Conservation (phyloP, 1,140 invertebrate species). For the Saccostrea echinata region DNA sequence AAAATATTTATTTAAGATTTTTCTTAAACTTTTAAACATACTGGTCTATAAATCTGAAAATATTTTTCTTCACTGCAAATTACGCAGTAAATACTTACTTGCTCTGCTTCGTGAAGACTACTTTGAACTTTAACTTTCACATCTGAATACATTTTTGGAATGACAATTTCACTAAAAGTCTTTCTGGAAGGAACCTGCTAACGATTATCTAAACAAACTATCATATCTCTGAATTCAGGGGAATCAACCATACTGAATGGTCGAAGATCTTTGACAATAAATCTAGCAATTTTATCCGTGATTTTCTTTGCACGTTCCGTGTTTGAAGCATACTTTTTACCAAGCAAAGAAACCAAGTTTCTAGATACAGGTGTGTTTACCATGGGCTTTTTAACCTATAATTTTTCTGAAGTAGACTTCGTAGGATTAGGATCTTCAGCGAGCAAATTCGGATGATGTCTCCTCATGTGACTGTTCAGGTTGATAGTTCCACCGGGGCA, state of each 20-base stretch:
- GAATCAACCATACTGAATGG: conserved; percentile 42
- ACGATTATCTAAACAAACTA: conserved; percentile 12
- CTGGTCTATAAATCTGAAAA: background rate
- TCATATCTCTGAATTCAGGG: conserved; percentile 5
- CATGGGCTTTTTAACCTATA: background rate
- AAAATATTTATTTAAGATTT: too few relatives aligned
- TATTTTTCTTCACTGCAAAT: background rate
- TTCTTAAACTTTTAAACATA: background rate
- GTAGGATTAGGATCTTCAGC: background rate
- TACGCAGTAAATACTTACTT: background rate
- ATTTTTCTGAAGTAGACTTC: background rate
- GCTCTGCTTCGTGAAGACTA: background rate
- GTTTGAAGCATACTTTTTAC: conserved; percentile 12
- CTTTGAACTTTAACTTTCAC: background rate
- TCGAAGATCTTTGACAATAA: conserved; percentile 43
- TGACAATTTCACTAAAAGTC: conserved; percentile 17
- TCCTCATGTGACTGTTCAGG: background rate
- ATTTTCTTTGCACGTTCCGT: background rate
- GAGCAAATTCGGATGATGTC: background rate
- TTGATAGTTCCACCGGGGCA: background rate
- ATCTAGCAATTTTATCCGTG: conserved; percentile 36
- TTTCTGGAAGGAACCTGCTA: conserved; percentile 37
- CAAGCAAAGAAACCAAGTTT: background rate
- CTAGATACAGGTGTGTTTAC: background rate
- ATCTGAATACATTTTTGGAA: conserved; percentile 39